Percentiles rank a stretch among this genome's conserved stretches.
Conservation (phyloP, 2,113 vertebrate species). For the Eublepharis macularius region DNA sequence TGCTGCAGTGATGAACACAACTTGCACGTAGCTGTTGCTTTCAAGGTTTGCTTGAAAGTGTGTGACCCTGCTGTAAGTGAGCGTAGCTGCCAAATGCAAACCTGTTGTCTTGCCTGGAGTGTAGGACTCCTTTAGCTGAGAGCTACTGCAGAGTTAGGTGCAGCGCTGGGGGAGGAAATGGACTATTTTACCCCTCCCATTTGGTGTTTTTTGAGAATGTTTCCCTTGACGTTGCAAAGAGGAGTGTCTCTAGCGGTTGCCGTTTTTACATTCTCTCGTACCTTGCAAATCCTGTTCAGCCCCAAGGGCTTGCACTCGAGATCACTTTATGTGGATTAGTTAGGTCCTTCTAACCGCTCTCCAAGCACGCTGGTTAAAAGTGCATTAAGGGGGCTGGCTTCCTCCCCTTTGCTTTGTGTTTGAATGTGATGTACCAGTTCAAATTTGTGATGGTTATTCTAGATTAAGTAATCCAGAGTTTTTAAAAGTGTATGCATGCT, state of each 20-base stretch:
- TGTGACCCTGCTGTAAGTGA: neutral
- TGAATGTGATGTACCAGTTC: neutral
- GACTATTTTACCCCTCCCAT: neutral
- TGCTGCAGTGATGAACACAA: neutral
- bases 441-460: neutral
- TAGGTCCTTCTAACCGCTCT: neutral
- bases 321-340: neutral
- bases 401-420: neutral
- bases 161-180: neutral
- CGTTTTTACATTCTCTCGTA: neutral
- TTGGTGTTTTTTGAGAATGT: neutral
- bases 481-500: too few species aligned
- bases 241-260: neutral
- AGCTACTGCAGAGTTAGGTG: neutral
- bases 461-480: neutral
- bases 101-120: neutral
- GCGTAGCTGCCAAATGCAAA: neutral
- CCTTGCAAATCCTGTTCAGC: neutral
- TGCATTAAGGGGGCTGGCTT: neutral
- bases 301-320: neutral
- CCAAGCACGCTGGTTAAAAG: neutral
- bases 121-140: neutral
- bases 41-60: neutral
- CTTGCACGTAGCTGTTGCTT: neutral
- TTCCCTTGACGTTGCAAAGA: neutral